Base-by-base conservation (phyloP, 2,888 invertebrate genomes). In the Macaria liturata region DNA sequence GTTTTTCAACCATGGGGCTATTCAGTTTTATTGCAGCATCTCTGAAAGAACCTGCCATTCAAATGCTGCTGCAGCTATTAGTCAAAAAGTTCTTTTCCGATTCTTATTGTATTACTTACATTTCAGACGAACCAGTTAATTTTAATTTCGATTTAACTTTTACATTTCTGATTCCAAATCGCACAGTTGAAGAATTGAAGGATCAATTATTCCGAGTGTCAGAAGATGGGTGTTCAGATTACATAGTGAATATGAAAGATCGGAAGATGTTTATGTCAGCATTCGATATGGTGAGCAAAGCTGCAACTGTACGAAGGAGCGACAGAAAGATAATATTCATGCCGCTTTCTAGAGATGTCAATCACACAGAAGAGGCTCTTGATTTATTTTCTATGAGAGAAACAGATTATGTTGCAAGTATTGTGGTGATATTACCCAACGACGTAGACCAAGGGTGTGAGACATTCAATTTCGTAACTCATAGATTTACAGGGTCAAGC, bases 181-280 rank as follows among this genome's bases (percentile, higher is more conserved):
- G 69, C 3, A 71, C 66, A 44, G 44, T 58, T 43, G 67, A 73
- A 34, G 66, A 69, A 56, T 64, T 88, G 0, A 63, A 71, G 6
- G 52, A 74, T 7, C 74, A 79, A 49, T 67, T 90, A 61, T 56
- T 86, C 0, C 62, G 75, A 32, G 78, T 82, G 1, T 86, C 88
- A 1, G 91, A 92, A 75, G 81, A 78, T 46, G 92, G 91, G 8
- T 93, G 93, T 71, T 89, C 90, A 8, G 92, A 90, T 74, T 92
- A 89, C 57, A 74, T 92, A 4, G 78, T 92, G 7, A 74, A 74
- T 62, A 75, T 87, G 75, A 62, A 67, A 52, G 68, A 91, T 49
- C 86, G 93, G 0, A 49, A 69, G 48, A 60, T 62, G 6, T 91
- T 92, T 61, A 81, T 93, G 72, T 54, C 55, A 4, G 78, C 83